These are phyloP conservation scores for Andrena camellia DNA, from an alignment of 2,888 invertebrate genomes.

Conservation along the genomic window DNA sequence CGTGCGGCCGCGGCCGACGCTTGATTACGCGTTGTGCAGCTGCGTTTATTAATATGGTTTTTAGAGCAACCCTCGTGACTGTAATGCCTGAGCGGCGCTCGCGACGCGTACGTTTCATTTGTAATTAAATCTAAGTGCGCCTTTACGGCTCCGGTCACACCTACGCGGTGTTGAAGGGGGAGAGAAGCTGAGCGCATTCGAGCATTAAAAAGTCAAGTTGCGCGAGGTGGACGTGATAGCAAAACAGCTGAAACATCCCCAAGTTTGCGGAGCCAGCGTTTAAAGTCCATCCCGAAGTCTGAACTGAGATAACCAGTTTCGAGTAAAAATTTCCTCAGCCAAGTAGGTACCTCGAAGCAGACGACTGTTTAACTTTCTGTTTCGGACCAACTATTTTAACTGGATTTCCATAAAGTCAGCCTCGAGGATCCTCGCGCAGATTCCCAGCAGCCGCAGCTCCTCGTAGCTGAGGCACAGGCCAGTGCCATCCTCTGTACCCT, in stretches of 20 bases:
- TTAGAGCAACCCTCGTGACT: not conserved
- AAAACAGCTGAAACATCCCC: constrained; percentile 15
- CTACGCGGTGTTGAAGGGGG: not conserved
- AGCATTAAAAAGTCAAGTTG: not conserved
- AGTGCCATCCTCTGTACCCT: not conserved
- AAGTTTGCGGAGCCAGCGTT: constrained; percentile 1
- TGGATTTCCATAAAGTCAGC: constrained; percentile 14
- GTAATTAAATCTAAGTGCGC: constrained; percentile 8
- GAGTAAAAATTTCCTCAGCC: constrained; percentile 32
- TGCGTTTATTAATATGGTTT: constrained; percentile 33
- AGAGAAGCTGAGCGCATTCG: not conserved
- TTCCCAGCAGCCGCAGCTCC: not conserved
- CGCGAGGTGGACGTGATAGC: not conserved
- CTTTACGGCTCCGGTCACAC: not conserved
- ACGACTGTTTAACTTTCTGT: constrained; percentile 23
- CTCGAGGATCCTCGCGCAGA: not conserved
- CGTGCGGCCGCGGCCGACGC: constrained; percentile 24
- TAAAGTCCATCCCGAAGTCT: constrained; percentile 1
- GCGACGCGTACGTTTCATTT: not conserved
- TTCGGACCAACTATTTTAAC: not conserved
- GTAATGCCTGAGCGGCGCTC: not conserved
- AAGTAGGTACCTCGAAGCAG: not conserved
- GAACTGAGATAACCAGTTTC: not conserved
- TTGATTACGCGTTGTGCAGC: constrained; percentile 42
- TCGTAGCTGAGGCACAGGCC: not conserved